Evolutionary conservation across 2,797 vertebrate species (phyloP).

Genomic region (Spea hammondii): DNA sequence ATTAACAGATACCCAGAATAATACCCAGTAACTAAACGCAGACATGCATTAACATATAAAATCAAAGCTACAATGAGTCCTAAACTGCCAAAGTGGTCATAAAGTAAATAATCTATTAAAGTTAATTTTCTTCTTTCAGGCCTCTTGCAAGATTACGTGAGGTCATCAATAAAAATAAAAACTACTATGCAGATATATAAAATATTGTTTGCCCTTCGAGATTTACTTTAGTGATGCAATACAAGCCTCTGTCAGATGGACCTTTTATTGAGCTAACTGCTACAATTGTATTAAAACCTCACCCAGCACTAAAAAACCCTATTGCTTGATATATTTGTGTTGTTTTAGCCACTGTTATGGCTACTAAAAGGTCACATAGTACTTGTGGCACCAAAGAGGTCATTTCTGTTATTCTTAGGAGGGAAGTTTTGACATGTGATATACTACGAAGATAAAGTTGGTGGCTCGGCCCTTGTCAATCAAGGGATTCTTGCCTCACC

Average conservation of each 20-base stretch:
- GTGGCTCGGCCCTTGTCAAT: slow-evolving; percentile 51
- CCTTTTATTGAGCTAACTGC: slow-evolving; percentile 21
- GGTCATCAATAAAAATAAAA: not conserved
- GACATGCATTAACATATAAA: slow-evolving; percentile 13
- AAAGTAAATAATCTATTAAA: not conserved
- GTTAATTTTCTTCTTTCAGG: not conserved
- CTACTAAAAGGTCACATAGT: slow-evolving; percentile 64
- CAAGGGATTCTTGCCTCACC: slow-evolving; percentile 34
- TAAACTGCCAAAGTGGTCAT: slow-evolving; percentile 19
- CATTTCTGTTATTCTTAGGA: slow-evolving; percentile 64
- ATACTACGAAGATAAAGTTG: slow-evolving; percentile 59
- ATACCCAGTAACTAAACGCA: not conserved
- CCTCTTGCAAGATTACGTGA: slow-evolving; percentile 1
- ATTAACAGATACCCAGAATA: not conserved
- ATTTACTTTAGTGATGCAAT: slow-evolving; percentile 4
- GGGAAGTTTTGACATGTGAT: slow-evolving; percentile 60
- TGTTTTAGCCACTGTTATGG: slow-evolving; percentile 68
- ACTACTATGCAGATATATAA: slow-evolving; percentile 1
- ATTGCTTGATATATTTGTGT: slow-evolving; percentile 57
- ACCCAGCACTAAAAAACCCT: slow-evolving; percentile 7
- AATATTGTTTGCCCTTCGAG: not conserved
- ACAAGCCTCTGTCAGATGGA: not conserved
- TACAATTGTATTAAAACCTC: slow-evolving; percentile 36
- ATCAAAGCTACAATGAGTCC: not conserved
- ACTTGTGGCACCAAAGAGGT: slow-evolving; percentile 60